Evolutionary conservation across 92 coral and sea anemone genomes (phyloP).

Genomic region (Pocillopora grandis): DNA sequence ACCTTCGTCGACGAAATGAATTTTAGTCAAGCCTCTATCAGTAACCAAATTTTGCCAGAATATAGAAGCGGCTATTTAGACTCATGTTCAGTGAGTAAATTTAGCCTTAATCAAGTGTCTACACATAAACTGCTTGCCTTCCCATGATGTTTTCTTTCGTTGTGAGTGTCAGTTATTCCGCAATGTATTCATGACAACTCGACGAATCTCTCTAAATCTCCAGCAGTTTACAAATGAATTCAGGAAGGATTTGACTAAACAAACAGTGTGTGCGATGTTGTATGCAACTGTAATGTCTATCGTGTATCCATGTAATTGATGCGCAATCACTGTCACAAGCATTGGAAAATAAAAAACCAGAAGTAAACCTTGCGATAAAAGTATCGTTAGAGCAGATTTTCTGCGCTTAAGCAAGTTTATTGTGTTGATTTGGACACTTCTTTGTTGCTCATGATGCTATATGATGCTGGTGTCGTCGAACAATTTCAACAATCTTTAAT

Average conservation of each 20-base stretch:
- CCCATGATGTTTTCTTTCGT: neutral
- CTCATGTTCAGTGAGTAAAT: neutral
- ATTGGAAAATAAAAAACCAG: constrained; percentile 34
- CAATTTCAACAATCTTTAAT: constrained; percentile 27
- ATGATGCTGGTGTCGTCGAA: constrained; percentile 28
- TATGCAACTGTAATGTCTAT: constrained; percentile 10
- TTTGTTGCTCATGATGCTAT: neutral
- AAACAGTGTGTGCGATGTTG: constrained; percentile 24
- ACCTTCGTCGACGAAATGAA: no score
- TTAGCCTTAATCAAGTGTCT: neutral
- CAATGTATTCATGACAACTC: constrained; percentile 18
- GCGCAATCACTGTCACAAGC: constrained; percentile 1
- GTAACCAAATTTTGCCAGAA: no score
- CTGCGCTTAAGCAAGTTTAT: neutral
- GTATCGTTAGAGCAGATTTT: constrained; percentile 33
- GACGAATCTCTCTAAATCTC: constrained; percentile 38
- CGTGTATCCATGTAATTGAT: constrained; percentile 5
- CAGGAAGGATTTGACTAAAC: constrained; percentile 31
- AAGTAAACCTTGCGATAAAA: constrained; percentile 19
- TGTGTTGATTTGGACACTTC: neutral
- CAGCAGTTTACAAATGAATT: constrained; percentile 43
- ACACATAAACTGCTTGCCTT: neutral
- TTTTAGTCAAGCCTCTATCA: no score
- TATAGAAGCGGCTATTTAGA: no score
- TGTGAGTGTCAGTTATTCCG: neutral